A percentile compares a stretch with the other conserved stretches of the same genome.
These are phyloP conservation scores for Anhinga rufa DNA, from an alignment of 2,113 vertebrate genomes.

Conservation along the genomic window DNA sequence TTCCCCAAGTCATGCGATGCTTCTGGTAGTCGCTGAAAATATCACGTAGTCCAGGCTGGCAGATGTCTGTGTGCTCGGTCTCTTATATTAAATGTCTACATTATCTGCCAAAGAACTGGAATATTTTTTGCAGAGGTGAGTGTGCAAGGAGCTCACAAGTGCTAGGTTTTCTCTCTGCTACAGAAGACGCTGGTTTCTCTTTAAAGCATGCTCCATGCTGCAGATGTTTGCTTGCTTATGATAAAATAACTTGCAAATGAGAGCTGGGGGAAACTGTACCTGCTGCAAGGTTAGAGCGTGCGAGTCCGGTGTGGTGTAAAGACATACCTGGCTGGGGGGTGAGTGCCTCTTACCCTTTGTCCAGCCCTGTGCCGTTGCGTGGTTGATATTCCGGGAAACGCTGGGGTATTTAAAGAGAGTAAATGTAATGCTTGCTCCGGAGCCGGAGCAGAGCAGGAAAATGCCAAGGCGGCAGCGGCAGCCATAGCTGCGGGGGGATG, in stretches of 20 bases:
- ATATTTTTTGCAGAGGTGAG: neutral
- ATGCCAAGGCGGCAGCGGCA: neutral
- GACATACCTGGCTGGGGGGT: rapidly evolving
- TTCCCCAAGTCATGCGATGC: neutral
- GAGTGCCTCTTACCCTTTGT: rapidly evolving
- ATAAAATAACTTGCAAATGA: neutral
- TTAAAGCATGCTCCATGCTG: neutral
- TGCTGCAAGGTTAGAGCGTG: neutral
- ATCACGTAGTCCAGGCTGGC: neutral
- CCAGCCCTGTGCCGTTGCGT: rapidly evolving
- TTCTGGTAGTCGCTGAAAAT: neutral
- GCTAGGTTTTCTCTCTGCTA: neutral
- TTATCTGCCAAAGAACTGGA: neutral
- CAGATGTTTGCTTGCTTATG: neutral
- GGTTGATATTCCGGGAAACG: rapidly evolving
- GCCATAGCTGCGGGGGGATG: neutral
- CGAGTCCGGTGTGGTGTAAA: rapidly evolving
- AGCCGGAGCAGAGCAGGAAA: neutral
- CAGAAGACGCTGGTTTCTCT: neutral
- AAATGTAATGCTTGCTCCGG: too few relatives aligned
- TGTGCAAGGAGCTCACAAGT: neutral
- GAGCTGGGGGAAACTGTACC: neutral
- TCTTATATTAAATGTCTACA: rapidly evolving
- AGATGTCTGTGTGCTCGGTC: neutral
- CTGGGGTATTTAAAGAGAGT: neutral